These are phyloP conservation scores for Rachycentron canadum DNA, from an alignment of 2,797 vertebrate genomes.

Conservation along the genomic window DNA sequence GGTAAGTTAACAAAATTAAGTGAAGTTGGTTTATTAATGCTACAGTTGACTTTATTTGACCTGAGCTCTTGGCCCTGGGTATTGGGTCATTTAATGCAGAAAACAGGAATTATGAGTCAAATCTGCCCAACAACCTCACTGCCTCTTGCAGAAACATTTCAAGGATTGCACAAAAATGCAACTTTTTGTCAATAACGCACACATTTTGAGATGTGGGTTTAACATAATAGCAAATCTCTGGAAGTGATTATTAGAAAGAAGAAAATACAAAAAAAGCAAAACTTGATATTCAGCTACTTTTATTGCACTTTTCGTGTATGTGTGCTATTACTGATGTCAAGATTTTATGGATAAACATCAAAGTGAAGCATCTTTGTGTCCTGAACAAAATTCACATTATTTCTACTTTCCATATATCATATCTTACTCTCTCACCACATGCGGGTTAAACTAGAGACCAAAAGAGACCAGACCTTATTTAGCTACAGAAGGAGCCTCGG, in stretches of 20 bases:
- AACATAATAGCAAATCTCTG: background rate
- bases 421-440: constrained; percentile 1
- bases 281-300: background rate
- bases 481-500: constrained; percentile 64
- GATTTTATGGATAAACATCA: constrained; percentile 20
- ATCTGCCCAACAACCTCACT: background rate
- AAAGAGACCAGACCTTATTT: constrained; percentile 53
- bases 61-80: background rate
- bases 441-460: constrained; percentile 57
- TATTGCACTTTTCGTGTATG: background rate
- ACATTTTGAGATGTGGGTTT: background rate
- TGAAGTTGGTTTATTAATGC: background rate
- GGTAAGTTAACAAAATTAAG: background rate
- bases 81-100: background rate
- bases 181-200: background rate
- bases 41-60: background rate
- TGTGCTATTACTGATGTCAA: constrained; percentile 6
- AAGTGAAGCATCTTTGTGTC: background rate
- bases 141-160: background rate
- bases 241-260: background rate
- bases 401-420: constrained; percentile 5
- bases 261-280: background rate
- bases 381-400: background rate
- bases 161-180: background rate
- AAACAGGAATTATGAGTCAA: background rate